Base-by-base conservation (phyloP, 2,797 vertebrate genomes). In the Phyllotis vaccarum region DNA sequence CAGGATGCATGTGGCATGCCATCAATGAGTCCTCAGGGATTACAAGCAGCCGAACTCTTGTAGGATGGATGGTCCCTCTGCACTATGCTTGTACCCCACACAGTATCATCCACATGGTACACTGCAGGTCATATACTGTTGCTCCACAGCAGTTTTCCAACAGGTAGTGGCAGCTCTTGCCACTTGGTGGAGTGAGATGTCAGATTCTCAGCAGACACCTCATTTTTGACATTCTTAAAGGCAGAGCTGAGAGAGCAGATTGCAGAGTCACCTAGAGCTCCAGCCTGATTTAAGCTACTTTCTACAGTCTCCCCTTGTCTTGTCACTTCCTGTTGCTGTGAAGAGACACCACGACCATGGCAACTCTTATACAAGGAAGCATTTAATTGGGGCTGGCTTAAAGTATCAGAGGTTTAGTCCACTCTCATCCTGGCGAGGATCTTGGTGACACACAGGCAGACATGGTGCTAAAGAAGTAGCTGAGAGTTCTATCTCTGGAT, bases 21-120 rank as follows among this genome's bases (percentile, higher is more conserved):
- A 2, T 16, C 5, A 1, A 2, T 1, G 34, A 5, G 46, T 27
- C 56, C 74, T 52, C 19, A 5, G 56, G 54, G 58, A n/a, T 49
- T 19, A 14, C 3, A 16, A 0, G 2, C 37, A 19, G 12, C 34
- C 60, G 85, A 74, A 21, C 70, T 21, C 60, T 29, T 6, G 66
- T 29, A 21, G 3, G 21, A 0, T 5, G 60, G 37, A n/a, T 2
- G 0, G 24, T 40, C 27, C 31, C 54, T 52, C 43, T n/a, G 78
- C 22, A 14, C 27, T 1, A 7, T 86, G 16, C 75, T 27, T 66
- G 31, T 0, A 9, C 24, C 17, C 24, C 6, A 10, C 19, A 4
- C 49, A 24, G 11, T 29, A 27, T 83, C 5, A 0, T 70, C n/a
- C 1, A 0, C 31, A 0, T 6, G 56, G 68, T 1, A 19, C 40